A percentile compares a stretch with the other conserved stretches of the same genome.
These are phyloP conservation scores for Menidia menidia DNA, from an alignment of 2,797 vertebrate species.

Conservation along the genomic window DNA sequence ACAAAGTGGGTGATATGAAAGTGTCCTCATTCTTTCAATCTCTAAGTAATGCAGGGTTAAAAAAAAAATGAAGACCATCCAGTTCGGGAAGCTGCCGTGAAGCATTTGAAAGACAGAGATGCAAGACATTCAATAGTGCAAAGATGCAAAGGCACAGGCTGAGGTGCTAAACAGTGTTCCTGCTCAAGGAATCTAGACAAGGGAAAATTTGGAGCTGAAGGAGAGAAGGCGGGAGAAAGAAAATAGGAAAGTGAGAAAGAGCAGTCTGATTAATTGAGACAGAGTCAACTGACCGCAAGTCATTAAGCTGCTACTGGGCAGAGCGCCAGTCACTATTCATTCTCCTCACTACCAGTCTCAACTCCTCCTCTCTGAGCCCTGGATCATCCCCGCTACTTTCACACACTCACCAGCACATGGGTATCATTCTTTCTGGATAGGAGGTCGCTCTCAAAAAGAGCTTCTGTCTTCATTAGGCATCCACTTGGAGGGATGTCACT, in stretches of 20 bases:
- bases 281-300: conserved; percentile 82
- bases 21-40: conserved; percentile 70
- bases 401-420: conserved; percentile 57
- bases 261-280: conserved; percentile 83
- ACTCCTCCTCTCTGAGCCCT: conserved; percentile 52
- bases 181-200: conserved; percentile 39
- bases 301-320: conserved; percentile 81
- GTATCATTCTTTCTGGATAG: conserved; percentile 63
- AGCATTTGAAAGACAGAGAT: conserved; percentile 17
- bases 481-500: conserved; percentile 49
- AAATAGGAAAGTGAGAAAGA: conserved; percentile 75
- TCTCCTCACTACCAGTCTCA: conserved; percentile 61
- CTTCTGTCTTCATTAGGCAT: conserved; percentile 72
- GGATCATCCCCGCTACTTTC: conserved; percentile 65
- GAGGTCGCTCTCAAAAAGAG: conserved; percentile 48
- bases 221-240: conserved; percentile 29
- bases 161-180: conserved; percentile 45
- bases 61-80: conserved; percentile 47
- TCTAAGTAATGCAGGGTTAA: conserved; percentile 41
- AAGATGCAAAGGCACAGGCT: conserved; percentile 23
- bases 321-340: conserved; percentile 80
- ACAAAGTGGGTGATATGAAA: conserved; percentile 49
- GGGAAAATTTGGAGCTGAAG: conserved; percentile 52
- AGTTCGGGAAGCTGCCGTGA: conserved; percentile 29
- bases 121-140: conserved; percentile 5